Evolutionary conservation across 2,888 invertebrate species (phyloP).

Genomic region (Meganola albula): DNA sequence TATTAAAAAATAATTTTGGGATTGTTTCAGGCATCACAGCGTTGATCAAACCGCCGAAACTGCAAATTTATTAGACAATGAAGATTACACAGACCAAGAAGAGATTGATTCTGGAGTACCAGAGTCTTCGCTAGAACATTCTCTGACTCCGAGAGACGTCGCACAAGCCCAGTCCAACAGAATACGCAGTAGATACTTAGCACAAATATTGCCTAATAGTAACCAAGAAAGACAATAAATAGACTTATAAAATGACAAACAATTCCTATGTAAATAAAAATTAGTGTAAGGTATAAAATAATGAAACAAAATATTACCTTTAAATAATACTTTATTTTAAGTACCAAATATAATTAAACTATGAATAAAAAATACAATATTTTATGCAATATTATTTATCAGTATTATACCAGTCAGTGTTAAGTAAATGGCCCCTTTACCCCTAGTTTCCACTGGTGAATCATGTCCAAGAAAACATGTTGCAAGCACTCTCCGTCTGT

Average conservation of each 20-base stretch:
- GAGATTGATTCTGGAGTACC: constrained; percentile 39
- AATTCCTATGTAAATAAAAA: constrained; percentile 25
- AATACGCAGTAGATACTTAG: constrained; percentile 67
- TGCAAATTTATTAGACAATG: constrained; percentile 55
- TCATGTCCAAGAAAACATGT: too few species aligned
- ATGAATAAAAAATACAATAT: too few species aligned
- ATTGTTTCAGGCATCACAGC: constrained; percentile 28
- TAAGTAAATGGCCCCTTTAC: too few species aligned
- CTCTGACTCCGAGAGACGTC: constrained; percentile 34
- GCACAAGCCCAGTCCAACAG: constrained; percentile 55
- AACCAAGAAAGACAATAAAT: constrained; percentile 57
- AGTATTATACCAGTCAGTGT: too few species aligned
- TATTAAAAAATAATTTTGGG: too few species aligned
- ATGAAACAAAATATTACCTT: constrained; percentile 16
- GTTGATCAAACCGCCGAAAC: constrained; percentile 47
- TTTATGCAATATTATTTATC: too few species aligned
- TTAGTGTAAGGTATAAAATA: constrained; percentile 7
- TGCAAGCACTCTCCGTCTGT: too few species aligned
- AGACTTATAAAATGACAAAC: constrained; percentile 13
- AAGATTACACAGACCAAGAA: constrained; percentile 55
- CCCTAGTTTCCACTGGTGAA: too few species aligned
- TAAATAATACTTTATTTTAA: too few species aligned
- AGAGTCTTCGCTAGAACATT: constrained; percentile 33
- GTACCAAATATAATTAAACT: too few species aligned
- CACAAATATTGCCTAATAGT: constrained; percentile 64